Evolutionary conservation across 2,797 vertebrate species (phyloP).

Genomic region (Taenioides sp.): DNA sequence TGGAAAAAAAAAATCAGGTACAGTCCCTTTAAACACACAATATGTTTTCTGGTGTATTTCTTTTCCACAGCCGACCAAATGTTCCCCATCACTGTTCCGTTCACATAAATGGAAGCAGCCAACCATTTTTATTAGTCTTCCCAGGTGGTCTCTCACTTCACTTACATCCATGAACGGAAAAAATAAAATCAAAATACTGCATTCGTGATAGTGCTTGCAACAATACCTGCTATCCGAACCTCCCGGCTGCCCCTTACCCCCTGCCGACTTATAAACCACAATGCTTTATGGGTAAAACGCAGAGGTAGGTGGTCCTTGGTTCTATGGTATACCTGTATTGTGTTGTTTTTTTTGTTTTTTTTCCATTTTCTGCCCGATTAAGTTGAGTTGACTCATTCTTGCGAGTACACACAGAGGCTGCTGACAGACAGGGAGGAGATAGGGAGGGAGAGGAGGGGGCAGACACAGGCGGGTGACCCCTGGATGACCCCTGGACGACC

Average conservation of each 20-base stretch:
- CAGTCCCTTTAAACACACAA: not conserved
- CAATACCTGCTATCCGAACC: slow-evolving; percentile 64
- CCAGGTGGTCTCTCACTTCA: slow-evolving; percentile 42
- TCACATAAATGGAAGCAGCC: slow-evolving; percentile 26
- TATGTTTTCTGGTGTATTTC: not conserved
- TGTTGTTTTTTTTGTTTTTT: slow-evolving; percentile 67
- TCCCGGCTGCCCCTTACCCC: slow-evolving; percentile 65
- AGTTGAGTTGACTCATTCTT: slow-evolving; percentile 71
- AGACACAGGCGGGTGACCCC: slow-evolving; percentile 50
- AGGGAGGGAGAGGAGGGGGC: slow-evolving; percentile 12
- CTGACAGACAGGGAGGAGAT: slow-evolving; percentile 28
- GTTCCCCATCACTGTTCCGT: slow-evolving; percentile 19
- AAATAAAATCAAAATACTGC: slow-evolving; percentile 31
- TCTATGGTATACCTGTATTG: slow-evolving; percentile 41
- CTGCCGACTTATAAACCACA: slow-evolving; percentile 69
- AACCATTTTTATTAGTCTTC: slow-evolving; percentile 37
- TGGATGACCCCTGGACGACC: slow-evolving; percentile 64
- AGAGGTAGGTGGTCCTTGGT: slow-evolving; percentile 1
- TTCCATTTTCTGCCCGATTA: slow-evolving; percentile 79
- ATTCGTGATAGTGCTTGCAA: slow-evolving; percentile 47
- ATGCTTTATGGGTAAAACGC: slow-evolving; percentile 42
- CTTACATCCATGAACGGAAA: slow-evolving; percentile 38
- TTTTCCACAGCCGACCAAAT: not conserved
- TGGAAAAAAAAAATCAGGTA: no score
- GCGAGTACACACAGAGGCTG: slow-evolving; percentile 2